Conservation (phyloP, 2,797 vertebrate species). For the Varecia variegata region DNA sequence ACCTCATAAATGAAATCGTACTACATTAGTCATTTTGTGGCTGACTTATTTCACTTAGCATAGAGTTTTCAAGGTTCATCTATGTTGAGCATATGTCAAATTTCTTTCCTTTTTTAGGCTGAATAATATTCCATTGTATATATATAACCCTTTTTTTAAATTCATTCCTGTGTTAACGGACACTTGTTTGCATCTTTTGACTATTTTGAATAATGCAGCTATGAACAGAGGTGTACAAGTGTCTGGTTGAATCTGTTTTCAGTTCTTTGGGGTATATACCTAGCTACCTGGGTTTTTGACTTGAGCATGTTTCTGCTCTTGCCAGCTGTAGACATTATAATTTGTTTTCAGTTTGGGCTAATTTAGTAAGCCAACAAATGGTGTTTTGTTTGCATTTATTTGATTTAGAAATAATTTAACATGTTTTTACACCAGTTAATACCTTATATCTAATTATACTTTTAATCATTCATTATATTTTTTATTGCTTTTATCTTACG, state of each 20-base stretch:
- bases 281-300: not conserved
- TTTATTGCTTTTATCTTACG: not conserved
- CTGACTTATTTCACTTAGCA: not conserved
- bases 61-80: not conserved
- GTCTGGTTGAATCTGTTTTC: not conserved
- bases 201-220: not conserved
- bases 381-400: not conserved
- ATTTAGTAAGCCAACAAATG: not conserved
- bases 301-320: not conserved
- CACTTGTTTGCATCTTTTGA: not conserved
- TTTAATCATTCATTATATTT: conserved; percentile 11
- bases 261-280: not conserved
- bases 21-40: not conserved
- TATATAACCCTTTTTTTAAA: not conserved
- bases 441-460: not conserved
- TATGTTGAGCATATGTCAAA: not conserved
- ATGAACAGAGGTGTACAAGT: not conserved
- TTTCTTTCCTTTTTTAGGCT: not conserved
- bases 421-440: not conserved
- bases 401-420: not conserved
- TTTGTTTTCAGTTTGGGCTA: not conserved
- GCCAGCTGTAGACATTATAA: not conserved
- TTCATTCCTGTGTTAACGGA: not conserved
- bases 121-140: not conserved
- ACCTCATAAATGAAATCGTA: not conserved